These are phyloP conservation scores for Eupeodes luniger DNA, from an alignment of 2,888 invertebrate species.

Conservation along the genomic window DNA sequence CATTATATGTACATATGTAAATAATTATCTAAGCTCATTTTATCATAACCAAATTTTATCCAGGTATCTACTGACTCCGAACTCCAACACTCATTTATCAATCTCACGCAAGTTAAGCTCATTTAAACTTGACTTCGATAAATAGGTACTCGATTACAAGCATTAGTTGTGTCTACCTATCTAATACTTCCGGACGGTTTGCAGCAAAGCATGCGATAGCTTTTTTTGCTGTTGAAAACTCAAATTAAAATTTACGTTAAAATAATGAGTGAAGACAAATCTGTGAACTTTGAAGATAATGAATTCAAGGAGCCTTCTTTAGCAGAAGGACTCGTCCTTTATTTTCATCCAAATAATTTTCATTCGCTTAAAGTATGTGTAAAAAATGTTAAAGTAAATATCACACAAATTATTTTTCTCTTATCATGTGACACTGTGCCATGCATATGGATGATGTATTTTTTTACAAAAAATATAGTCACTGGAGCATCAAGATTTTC, in stretches of 20 bases:
- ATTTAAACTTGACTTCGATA: slow-evolving; percentile 13
- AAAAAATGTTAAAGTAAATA: neutral
- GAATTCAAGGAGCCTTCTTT: slow-evolving; percentile 81
- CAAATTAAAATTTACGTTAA: neutral
- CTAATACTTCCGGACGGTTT: slow-evolving; percentile 31
- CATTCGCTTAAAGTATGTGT: slow-evolving; percentile 90
- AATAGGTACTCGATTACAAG: slow-evolving; percentile 3
- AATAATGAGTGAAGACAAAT: slow-evolving; percentile 60
- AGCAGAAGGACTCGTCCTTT: slow-evolving; percentile 85
- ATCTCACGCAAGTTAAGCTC: slow-evolving; percentile 35
- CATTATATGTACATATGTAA: neutral
- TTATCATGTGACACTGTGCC: slow-evolving; percentile 20
- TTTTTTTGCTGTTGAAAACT: neutral
- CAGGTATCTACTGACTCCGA: slow-evolving; percentile 5
- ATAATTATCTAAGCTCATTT: neutral
- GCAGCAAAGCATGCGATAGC: slow-evolving; percentile 63
- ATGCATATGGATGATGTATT: too few species aligned
- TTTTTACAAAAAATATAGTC: neutral
- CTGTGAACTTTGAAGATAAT: slow-evolving; percentile 71
- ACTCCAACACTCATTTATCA: neutral
- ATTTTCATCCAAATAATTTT: slow-evolving; percentile 89
- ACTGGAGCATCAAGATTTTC: slow-evolving; percentile 2
- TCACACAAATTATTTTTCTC: slow-evolving; percentile 1
- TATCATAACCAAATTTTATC: neutral
- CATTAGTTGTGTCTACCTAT: slow-evolving; percentile 37